These are phyloP conservation scores for Scalopus aquaticus DNA, from an alignment of 2,113 vertebrate genomes.

Conservation along the genomic window DNA sequence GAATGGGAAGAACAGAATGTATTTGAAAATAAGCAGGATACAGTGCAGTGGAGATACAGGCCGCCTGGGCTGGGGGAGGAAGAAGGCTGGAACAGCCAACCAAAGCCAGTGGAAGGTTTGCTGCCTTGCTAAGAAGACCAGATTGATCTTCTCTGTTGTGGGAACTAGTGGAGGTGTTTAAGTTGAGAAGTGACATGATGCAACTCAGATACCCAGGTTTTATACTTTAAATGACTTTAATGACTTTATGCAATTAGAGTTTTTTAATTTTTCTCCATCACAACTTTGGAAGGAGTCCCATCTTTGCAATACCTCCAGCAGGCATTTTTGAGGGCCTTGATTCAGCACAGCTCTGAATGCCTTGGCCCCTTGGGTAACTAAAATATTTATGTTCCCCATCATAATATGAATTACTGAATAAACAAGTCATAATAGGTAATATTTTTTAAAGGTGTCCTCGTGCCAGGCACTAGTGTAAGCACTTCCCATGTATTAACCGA, in stretches of 20 bases:
- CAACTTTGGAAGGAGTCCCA: background rate
- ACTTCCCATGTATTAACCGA: background rate
- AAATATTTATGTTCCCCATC: constrained; percentile 46
- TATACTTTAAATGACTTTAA: background rate
- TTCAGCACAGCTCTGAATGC: constrained; percentile 13
- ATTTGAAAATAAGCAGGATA: background rate
- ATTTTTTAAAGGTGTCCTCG: constrained; percentile 27
- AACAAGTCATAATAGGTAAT: background rate
- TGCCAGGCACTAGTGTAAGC: background rate
- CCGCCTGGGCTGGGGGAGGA: background rate
- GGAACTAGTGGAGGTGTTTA: background rate
- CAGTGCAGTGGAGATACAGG: background rate
- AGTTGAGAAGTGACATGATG: background rate
- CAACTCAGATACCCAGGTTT: background rate
- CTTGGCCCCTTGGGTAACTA: constrained; percentile 32
- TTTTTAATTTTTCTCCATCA: background rate
- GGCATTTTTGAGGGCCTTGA: background rate
- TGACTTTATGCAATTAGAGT: background rate
- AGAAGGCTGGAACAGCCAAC: no score
- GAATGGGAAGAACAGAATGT: background rate
- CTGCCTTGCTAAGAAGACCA: background rate
- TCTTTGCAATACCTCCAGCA: constrained; percentile 35
- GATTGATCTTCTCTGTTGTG: background rate
- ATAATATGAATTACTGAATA: constrained; percentile 13
- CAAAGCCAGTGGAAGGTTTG: background rate